phyloP scores from a whole-genome alignment of 2,113 vertebrate species.

The Laticauda laticaudata region DNA sequence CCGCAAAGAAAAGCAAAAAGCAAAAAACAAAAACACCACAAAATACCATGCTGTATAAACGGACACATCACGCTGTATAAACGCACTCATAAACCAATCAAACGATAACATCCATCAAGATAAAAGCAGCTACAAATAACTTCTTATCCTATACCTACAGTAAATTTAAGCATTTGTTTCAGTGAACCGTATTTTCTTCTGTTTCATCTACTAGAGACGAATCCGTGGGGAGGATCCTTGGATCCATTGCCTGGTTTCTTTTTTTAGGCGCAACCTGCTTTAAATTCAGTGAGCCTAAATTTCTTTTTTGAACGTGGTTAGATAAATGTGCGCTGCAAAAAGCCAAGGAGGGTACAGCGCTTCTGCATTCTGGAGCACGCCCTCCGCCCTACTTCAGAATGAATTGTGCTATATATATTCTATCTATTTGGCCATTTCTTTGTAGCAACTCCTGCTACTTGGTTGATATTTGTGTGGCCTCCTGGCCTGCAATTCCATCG shows the following conservation, averaged over 20 bases:
- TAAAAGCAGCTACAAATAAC: not conserved
- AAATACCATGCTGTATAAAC: no score
- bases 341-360: not conserved
- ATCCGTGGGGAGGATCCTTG: not conserved
- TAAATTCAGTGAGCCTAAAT: not conserved
- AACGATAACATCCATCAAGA: not conserved
- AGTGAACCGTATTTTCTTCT: not conserved
- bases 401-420: not conserved
- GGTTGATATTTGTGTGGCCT: not conserved
- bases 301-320: not conserved
- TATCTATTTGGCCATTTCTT: not conserved
- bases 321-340: not conserved
- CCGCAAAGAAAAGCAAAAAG: no score
- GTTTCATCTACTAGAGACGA: not conserved
- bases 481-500: not conserved
- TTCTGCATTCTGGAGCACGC: not conserved
- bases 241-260: not conserved
- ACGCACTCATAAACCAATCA: not conserved
- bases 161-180: not conserved
- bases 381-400: not conserved
- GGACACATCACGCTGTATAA: not conserved
- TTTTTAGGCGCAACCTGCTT: not conserved
- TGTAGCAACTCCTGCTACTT: not conserved
- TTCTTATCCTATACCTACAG: not conserved
- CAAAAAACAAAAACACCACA: no score